Base-by-base conservation (phyloP, 2,888 invertebrate genomes). In the Leucophenga maculata region DNA sequence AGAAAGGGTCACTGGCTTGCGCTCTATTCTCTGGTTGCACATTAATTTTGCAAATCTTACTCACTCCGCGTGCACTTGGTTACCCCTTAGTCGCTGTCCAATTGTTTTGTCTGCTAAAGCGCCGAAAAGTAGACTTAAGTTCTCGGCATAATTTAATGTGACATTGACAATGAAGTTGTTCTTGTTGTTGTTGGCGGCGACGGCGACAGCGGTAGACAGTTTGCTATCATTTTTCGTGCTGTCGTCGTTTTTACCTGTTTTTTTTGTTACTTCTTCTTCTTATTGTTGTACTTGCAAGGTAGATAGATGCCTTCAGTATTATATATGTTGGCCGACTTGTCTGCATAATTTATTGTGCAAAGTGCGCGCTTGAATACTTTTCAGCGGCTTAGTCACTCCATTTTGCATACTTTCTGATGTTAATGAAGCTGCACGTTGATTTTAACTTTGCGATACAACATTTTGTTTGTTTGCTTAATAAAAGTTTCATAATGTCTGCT, bases 131-230 rank as follows among this genome's bases (percentile, higher is more conserved):
- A 75, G 77, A 78, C 75, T 80, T 80, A 70, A 72, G 67, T 72
- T 69, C 67, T 74, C 62, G 77, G 77, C 82, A 82, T 81, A 80
- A 80, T 81, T 82, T 83, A 78, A 79, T 74, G 71, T 83, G 82
- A 80, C 82, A 83, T 84, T 82, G 82, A 77, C 82, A 81, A 79
- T 83, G 84, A 83, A 64, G 62, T 22, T 22, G 62, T 26, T 39
- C 26, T 22, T 26, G 26, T 26, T 26, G 13, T 14, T 22, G 11
- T 22, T 20, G 26, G 3, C 13, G 22, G 22, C 26, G 54, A 6
- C 8, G 39, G 3, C 39, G 39, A 1, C 39, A 8, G 8, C 39
- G 75, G 76, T n/a, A 52, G 65, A 65, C 16, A 11, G 22, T 44
- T 22, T 32, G 50, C 57, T 74, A 69, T 62, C 66, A 50, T 50